Percentiles rank a stretch among this genome's conserved stretches.
These are phyloP conservation scores for Ypsolopha scabrella DNA, from an alignment of 2,888 invertebrate species.

Conservation along the genomic window DNA sequence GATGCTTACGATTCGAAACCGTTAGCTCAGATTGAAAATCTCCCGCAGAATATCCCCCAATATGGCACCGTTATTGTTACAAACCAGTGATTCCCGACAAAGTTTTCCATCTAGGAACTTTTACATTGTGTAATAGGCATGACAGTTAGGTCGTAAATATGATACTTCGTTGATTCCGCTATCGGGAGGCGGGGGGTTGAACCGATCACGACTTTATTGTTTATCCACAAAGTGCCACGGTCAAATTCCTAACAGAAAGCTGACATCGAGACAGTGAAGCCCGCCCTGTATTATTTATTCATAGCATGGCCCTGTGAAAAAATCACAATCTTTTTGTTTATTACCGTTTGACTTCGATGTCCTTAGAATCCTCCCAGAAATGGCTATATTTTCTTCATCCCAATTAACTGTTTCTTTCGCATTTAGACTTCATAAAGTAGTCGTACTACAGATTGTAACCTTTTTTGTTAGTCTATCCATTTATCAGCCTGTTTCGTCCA, in stretches of 20 bases:
- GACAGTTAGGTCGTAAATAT: conserved; percentile 57
- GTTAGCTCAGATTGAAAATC: not conserved
- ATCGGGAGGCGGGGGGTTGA: conserved; percentile 46
- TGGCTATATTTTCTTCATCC: no score
- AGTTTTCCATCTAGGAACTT: not conserved
- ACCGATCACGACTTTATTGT: conserved; percentile 57
- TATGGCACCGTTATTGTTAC: not conserved
- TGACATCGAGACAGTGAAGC: conserved; percentile 24
- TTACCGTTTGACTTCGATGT: no score
- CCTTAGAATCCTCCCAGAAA: not conserved
- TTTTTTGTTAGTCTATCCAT: no score
- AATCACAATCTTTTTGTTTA: no score
- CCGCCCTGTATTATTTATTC: not conserved
- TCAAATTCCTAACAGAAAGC: conserved; percentile 39
- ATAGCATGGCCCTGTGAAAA: no score
- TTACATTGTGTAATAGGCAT: conserved; percentile 26
- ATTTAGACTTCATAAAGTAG: no score
- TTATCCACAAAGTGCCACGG: conserved; percentile 55
- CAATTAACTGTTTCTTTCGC: no score
- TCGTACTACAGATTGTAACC: no score
- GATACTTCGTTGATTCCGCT: conserved; percentile 44
- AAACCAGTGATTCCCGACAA: not conserved
- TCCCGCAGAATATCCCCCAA: not conserved
- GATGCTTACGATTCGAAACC: not conserved
- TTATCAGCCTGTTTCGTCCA: no score